These are phyloP conservation scores for Lepus europaeus DNA, from an alignment of 2,113 vertebrate genomes.

Conservation along the genomic window DNA sequence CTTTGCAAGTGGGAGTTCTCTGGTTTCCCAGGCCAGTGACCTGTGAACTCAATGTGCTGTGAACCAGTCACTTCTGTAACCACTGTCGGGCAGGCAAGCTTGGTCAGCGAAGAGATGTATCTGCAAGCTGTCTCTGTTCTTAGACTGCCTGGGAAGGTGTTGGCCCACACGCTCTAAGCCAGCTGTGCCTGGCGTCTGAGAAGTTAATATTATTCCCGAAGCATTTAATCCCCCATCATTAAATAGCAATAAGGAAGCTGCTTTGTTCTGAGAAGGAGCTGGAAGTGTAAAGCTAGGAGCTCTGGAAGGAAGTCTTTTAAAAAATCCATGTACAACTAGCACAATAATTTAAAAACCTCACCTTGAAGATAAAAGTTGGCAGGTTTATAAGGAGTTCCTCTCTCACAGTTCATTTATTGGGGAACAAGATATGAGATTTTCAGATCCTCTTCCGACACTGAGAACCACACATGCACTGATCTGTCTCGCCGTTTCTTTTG, in stretches of 20 bases:
- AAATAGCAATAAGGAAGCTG: constrained; percentile 51
- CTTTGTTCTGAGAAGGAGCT: neutral
- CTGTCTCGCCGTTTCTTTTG: neutral
- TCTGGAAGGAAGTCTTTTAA: constrained; percentile 53
- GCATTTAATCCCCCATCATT: constrained; percentile 50
- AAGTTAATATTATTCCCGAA: constrained; percentile 58
- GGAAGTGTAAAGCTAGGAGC: constrained; percentile 10
- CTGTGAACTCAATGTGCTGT: neutral
- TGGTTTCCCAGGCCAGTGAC: neutral
- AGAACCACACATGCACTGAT: neutral
- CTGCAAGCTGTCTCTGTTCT: neutral
- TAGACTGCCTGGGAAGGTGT: neutral
- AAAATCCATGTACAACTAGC: constrained; percentile 29
- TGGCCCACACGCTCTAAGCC: neutral
- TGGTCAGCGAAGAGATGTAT: neutral
- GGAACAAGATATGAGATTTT: constrained; percentile 34
- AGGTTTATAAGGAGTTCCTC: constrained; percentile 12
- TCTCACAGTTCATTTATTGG: neutral
- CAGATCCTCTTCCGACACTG: neutral
- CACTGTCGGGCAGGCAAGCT: neutral
- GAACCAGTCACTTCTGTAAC: neutral
- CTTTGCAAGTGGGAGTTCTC: neutral
- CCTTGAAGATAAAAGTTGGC: neutral
- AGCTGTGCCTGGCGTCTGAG: neutral
- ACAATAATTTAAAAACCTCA: neutral